phyloP scores from a whole-genome alignment of 2,113 vertebrate genomes.

The Leptocoma aspasia region DNA sequence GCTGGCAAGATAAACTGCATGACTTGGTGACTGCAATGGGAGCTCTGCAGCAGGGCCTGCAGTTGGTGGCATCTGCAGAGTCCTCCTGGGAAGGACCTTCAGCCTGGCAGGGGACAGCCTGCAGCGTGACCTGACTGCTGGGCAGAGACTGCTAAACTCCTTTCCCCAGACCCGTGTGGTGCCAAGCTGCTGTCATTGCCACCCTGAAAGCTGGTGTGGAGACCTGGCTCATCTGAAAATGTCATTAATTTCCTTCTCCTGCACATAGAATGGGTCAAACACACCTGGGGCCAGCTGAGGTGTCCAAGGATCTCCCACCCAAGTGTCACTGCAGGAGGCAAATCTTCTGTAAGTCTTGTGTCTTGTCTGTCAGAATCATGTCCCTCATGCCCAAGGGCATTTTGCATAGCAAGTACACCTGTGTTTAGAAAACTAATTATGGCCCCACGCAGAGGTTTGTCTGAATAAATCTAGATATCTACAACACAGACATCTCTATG shows the following conservation, averaged over 20 bases:
- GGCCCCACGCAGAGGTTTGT: neutral
- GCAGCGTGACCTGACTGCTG: neutral
- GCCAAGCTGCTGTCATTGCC: neutral
- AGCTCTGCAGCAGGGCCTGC: neutral
- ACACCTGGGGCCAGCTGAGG: neutral
- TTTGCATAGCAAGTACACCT: neutral
- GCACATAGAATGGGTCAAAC: neutral
- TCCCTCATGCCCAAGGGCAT: neutral
- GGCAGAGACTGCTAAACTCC: neutral
- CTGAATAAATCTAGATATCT: neutral
- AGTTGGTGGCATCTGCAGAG: neutral
- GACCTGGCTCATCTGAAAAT: neutral
- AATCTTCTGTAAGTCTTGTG: neutral
- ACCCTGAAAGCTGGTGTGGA: neutral
- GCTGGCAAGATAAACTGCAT: neutral
- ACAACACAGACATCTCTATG: neutral
- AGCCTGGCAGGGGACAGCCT: neutral
- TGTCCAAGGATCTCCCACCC: neutral
- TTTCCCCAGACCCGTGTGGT: neutral
- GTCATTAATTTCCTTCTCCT: neutral
- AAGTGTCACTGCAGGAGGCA: neutral
- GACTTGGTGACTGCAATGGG: neutral
- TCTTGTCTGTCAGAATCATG: neutral
- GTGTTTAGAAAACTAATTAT: neutral
- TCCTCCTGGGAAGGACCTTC: neutral